phyloP scores from a whole-genome alignment of 2,888 invertebrate genomes.

The Mylabris sibirica region DNA sequence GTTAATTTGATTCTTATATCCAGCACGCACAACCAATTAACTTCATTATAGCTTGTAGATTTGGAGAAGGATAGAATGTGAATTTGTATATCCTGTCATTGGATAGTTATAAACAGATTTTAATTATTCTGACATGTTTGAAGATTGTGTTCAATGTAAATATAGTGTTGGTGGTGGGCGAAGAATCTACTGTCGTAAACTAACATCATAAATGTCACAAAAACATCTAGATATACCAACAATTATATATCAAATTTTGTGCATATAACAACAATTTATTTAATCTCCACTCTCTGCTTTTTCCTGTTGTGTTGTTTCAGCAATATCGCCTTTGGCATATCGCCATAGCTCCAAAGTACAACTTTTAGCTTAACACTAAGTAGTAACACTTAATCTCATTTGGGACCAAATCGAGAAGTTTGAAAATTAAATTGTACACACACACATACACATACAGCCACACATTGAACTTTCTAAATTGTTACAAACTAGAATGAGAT shows the following conservation, averaged over 20 bases:
- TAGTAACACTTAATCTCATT: constrained; percentile 36
- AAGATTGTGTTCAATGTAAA: constrained; percentile 20
- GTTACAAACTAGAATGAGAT: constrained; percentile 27
- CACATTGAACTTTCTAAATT: constrained; percentile 27
- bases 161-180: constrained; percentile 21
- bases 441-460: constrained; percentile 22
- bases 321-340: neutral
- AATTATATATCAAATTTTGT: constrained; percentile 9
- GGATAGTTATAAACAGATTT: constrained; percentile 23
- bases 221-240: neutral
- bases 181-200: constrained; percentile 8
- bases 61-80: constrained; percentile 7
- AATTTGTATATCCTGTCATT: constrained; percentile 12
- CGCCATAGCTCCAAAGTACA: constrained; percentile 25
- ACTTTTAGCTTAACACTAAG: constrained; percentile 31
- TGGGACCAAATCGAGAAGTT: constrained; percentile 35
- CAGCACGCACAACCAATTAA: constrained; percentile 8
- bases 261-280: neutral
- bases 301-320: neutral
- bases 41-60: neutral
- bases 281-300: neutral
- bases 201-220: constrained; percentile 11
- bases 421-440: constrained; percentile 28
- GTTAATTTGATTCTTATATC: constrained; percentile 2
- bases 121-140: constrained; percentile 25